Evolutionary conservation across 2,113 vertebrate species (phyloP).

Genomic region (Eudyptes chrysolophus): DNA sequence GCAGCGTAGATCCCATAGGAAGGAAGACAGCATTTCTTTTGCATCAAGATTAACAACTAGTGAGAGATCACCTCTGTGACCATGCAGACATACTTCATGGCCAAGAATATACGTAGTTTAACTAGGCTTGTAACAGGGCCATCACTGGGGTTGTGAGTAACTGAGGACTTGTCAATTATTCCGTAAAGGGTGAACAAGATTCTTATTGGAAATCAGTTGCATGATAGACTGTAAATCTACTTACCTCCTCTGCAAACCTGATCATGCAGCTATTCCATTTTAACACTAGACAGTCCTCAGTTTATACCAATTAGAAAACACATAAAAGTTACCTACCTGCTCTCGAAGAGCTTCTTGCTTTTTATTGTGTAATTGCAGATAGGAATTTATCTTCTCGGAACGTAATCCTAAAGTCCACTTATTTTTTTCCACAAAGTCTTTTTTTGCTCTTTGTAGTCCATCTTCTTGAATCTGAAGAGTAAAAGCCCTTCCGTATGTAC

Average conservation of each 20-base stretch:
- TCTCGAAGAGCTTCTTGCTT: conserved; percentile 57
- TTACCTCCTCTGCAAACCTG: background rate
- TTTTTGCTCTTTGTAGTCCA: conserved; percentile 15
- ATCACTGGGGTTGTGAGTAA: background rate
- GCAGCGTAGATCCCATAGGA: background rate
- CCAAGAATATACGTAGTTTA: background rate
- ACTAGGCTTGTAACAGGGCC: background rate
- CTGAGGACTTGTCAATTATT: background rate
- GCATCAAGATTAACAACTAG: background rate
- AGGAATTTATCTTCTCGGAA: conserved; percentile 72
- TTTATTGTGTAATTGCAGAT: conserved; percentile 74
- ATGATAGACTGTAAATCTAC: background rate
- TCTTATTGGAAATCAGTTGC: background rate
- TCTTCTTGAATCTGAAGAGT: background rate
- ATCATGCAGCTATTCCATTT: background rate
- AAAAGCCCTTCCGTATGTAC: background rate
- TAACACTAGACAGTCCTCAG: background rate
- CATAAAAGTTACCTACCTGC: conserved; percentile 69
- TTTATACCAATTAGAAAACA: background rate
- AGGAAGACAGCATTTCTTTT: background rate
- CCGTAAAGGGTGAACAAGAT: background rate
- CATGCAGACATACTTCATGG: background rate
- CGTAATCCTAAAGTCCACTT: conserved; percentile 83
- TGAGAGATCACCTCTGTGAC: background rate
- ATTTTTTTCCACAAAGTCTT: conserved; percentile 84